Evolutionary conservation across 2,113 vertebrate species (phyloP), one percentile per base, ranked within the genome.

Genomic region (Hemibagrus wyckioides): DNA sequence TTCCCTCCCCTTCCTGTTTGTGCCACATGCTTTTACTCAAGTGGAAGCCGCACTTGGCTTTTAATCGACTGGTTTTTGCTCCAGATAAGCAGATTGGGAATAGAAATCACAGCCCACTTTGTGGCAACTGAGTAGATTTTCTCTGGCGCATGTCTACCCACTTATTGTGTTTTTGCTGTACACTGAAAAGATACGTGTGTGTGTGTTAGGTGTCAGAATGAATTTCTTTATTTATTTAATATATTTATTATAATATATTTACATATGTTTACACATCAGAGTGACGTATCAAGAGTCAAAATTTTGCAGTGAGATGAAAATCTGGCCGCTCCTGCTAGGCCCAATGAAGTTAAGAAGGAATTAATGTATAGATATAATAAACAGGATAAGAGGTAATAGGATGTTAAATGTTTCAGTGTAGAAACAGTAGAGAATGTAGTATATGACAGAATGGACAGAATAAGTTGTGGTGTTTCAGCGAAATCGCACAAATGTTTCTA

Each of bases 11-110:
- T 33, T 11, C 11, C n/a, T 79, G 50, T 85, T 85, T 61, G 79
- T 76, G 77, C 57, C 77, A 33, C 76, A 15, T 61, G 56, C 73
- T 85, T 82, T 61, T 30, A 73, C 75, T 71, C 52, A 54, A 54
- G 87, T 52, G 77, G 69, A 89, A 79, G 82, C 77, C 80, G 69
- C 83, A 85, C 88, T 86, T 44, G 39, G 85, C 88, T 85, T 88
- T 89, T 89, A 81, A 90, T 85, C n/a, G 57, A 90, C 88, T 87
- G 83, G 25, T 48, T 87, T 76, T 75, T 87, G 77, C 63, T 48
- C 73, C 39, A 54, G 84, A 77, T 86, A 82, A 90, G 76, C 80
- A 61, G 59, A 88, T 63, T 63, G 75, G 85, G 79, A 71, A 73
- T 86, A 89, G 86, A 63, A 87, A 87, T 87, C 86, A 76, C 77